phyloP scores from a whole-genome alignment of 2,113 vertebrate species.

The Aphelocoma coerulescens region DNA sequence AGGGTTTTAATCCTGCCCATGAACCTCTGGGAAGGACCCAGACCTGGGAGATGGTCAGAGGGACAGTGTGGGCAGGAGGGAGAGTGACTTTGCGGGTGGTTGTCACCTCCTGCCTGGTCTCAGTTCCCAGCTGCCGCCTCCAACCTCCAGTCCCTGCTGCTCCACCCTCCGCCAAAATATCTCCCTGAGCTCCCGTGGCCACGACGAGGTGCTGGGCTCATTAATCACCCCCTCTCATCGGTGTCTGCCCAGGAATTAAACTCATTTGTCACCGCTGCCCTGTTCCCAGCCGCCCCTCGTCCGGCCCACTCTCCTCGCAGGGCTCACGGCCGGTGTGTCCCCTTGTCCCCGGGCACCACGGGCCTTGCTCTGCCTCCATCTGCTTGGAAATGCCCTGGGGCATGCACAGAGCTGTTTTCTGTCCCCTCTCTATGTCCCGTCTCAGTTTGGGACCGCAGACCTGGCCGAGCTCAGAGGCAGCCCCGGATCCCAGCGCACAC shows the following conservation, averaged over 20 bases:
- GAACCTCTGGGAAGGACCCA: background rate
- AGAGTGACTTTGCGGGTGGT: rapidly evolving
- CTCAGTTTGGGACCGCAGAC: background rate
- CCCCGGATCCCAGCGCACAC: rapidly evolving
- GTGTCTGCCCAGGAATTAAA: constrained; percentile 44
- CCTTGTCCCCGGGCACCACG: rapidly evolving
- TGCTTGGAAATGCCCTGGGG: background rate
- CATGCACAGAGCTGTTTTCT: rapidly evolving
- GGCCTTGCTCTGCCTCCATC: background rate
- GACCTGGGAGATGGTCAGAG: background rate
- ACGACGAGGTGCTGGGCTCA: background rate
- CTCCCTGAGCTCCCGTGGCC: background rate
- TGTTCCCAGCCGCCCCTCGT: background rate
- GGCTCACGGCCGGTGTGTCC: background rate
- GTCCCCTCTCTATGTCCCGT: background rate
- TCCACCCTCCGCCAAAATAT: background rate
- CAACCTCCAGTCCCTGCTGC: background rate
- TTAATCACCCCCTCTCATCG: constrained; percentile 5
- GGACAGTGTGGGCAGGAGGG: background rate
- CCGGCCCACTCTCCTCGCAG: rapidly evolving
- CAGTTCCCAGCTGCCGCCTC: rapidly evolving
- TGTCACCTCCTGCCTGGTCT: background rate
- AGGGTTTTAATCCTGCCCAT: background rate
- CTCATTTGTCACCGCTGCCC: constrained; percentile 35
- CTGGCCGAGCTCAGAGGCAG: rapidly evolving